phyloP scores from a whole-genome alignment of 1,140 invertebrate species.

The Zaprionus inermis region DNA sequence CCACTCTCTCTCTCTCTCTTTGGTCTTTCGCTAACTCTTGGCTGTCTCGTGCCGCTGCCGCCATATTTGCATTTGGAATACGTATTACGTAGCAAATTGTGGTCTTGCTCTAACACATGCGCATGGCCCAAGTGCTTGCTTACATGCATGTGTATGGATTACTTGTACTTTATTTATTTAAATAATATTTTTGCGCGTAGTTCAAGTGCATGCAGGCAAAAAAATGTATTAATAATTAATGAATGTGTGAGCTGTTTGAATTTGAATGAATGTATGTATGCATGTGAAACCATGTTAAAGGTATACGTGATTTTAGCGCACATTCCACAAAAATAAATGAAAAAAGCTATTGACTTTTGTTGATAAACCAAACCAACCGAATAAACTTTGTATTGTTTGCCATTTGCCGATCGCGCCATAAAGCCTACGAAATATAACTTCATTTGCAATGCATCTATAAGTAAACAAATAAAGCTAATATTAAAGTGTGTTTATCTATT shows the following conservation, averaged over 20 bases:
- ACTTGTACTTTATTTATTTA: conserved; percentile 77
- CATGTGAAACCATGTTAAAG: neutral
- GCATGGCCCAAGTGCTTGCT: conserved; percentile 32
- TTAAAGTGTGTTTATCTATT: conserved; percentile 17
- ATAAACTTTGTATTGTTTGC: neutral
- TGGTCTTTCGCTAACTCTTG: conserved; percentile 17
- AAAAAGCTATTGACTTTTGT: conserved; percentile 41
- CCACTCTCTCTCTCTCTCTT: conserved; percentile 22
- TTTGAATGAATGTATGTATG: conserved; percentile 22
- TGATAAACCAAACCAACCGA: conserved; percentile 25
- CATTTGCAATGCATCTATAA: neutral
- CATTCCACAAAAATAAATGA: conserved; percentile 14
- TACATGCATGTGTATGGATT: conserved; percentile 38
- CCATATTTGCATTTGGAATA: conserved; percentile 79
- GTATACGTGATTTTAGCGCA: conserved; percentile 7
- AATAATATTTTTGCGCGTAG: conserved; percentile 68
- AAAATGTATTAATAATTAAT: conserved; percentile 28
- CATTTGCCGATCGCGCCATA: neutral
- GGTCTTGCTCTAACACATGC: conserved; percentile 60
- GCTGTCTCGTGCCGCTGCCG: conserved; percentile 68
- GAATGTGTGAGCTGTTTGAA: conserved; percentile 20
- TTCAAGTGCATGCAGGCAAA: conserved; percentile 58
- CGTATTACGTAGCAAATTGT: conserved; percentile 68
- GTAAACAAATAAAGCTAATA: neutral
- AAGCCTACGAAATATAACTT: neutral